Evolutionary conservation across 2,888 invertebrate species (phyloP).

Genomic region (Apotomis turbidana): DNA sequence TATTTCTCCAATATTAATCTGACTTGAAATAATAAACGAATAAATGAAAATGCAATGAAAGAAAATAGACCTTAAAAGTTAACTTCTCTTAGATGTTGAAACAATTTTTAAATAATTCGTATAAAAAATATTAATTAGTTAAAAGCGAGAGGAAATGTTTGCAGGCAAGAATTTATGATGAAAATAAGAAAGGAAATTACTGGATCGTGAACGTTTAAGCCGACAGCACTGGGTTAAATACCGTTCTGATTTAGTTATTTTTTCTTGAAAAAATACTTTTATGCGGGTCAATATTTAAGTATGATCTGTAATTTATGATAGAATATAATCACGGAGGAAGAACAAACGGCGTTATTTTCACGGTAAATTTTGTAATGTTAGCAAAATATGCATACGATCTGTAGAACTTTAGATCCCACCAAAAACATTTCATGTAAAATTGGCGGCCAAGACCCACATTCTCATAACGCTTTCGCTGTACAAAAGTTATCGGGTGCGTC

Average conservation of each 20-base stretch:
- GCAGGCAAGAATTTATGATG: not conserved
- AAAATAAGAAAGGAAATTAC: slow-evolving; percentile 14
- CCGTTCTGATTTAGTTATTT: slow-evolving; percentile 20
- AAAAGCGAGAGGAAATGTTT: not conserved
- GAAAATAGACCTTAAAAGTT: no score
- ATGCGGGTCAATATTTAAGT: not conserved
- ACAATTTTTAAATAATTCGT: not conserved
- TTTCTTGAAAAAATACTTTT: not conserved
- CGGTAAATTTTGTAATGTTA: not conserved
- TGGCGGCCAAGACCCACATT: no score
- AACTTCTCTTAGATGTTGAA: not conserved
- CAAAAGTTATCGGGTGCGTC: no score
- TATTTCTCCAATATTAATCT: no score
- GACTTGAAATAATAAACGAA: no score
- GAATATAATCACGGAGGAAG: no score
- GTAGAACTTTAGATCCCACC: no score
- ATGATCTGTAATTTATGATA: not conserved
- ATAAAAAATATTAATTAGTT: slow-evolving; percentile 1
- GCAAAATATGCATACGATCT: no score
- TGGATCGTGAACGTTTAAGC: slow-evolving; percentile 15
- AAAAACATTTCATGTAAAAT: no score
- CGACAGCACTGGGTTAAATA: slow-evolving; percentile 2
- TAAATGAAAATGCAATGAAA: no score
- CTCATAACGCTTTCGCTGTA: no score
- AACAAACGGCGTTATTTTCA: not conserved